phyloP scores from a whole-genome alignment of 2,797 vertebrate genomes.

The Aldrovandia affinis region DNA sequence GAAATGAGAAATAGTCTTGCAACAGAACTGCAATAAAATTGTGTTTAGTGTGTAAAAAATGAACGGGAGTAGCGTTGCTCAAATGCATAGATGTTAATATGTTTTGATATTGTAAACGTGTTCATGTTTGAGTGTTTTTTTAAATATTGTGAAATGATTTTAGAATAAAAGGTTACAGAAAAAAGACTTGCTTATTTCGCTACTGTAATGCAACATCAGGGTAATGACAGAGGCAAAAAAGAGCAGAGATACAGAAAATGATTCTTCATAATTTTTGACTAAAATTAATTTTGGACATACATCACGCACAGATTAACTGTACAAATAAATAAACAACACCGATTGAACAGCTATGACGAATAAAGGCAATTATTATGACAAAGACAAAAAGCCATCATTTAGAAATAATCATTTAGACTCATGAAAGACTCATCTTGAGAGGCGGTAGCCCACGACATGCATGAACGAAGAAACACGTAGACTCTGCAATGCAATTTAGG shows the following conservation, averaged over 20 bases:
- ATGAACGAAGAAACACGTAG: background rate
- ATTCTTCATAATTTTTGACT: background rate
- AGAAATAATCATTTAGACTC: too few species aligned
- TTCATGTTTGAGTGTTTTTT: conserved; percentile 39
- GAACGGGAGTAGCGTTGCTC: conserved; percentile 35
- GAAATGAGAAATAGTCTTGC: background rate
- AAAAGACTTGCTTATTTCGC: background rate
- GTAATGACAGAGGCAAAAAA: background rate
- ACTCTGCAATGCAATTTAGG: conserved; percentile 20
- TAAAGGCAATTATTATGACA: too few species aligned
- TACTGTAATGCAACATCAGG: background rate
- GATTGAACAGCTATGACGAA: too few species aligned
- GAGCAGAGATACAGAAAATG: background rate
- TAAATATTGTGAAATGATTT: conserved; percentile 33
- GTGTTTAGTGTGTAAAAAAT: conserved; percentile 37
- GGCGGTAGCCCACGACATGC: background rate
- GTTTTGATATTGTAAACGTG: conserved; percentile 29
- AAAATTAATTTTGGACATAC: background rate
- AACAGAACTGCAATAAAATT: background rate
- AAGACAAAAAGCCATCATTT: too few species aligned
- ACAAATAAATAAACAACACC: background rate
- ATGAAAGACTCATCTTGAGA: too few species aligned
- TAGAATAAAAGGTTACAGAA: background rate
- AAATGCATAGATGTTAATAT: conserved; percentile 27
- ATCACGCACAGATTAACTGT: background rate